Evolutionary conservation across 2,113 vertebrate species (phyloP).

Genomic region (Hymenochirus boettgeri): DNA sequence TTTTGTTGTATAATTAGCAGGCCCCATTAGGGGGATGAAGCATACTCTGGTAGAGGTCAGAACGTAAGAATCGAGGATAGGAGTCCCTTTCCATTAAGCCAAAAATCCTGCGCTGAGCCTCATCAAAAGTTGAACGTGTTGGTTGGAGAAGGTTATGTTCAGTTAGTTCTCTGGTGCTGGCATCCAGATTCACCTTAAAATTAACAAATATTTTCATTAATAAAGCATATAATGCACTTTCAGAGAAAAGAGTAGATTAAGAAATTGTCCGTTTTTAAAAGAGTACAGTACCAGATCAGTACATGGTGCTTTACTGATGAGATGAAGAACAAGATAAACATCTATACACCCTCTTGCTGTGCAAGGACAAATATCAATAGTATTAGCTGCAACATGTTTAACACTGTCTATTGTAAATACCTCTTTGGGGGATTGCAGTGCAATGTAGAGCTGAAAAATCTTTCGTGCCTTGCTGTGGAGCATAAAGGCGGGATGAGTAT

Average conservation of each 20-base stretch:
- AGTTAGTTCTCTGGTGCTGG: conserved; percentile 90
- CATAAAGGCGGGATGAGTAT: conserved; percentile 94
- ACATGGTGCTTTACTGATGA: no score
- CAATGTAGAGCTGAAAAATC: conserved; percentile 91
- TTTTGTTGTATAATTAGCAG: conserved; percentile 21
- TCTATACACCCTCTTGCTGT: no score
- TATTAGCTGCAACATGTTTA: no score
- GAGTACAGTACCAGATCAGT: no score
- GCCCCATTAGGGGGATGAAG: conserved; percentile 34
- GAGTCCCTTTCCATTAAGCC: conserved; percentile 98
- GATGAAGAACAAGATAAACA: no score
- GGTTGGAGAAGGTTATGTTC: conserved; percentile 92
- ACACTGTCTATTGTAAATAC: no score
- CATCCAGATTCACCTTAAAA: conserved; percentile 97
- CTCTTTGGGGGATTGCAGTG: conserved; percentile 97
- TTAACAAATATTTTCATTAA: no score
- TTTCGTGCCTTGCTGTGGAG: conserved; percentile 92
- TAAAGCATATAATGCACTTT: no score
- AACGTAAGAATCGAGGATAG: conserved; percentile 94
- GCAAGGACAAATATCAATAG: no score
- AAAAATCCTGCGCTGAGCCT: conserved; percentile 92
- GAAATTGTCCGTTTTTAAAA: no score
- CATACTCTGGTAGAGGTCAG: conserved; percentile 75
- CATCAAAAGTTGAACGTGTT: conserved; percentile 85
- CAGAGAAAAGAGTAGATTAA: no score